Percentiles rank a stretch among this genome's conserved stretches.
Conservation (phyloP, 2,113 vertebrate genomes). For the Cynocephalus volans region DNA sequence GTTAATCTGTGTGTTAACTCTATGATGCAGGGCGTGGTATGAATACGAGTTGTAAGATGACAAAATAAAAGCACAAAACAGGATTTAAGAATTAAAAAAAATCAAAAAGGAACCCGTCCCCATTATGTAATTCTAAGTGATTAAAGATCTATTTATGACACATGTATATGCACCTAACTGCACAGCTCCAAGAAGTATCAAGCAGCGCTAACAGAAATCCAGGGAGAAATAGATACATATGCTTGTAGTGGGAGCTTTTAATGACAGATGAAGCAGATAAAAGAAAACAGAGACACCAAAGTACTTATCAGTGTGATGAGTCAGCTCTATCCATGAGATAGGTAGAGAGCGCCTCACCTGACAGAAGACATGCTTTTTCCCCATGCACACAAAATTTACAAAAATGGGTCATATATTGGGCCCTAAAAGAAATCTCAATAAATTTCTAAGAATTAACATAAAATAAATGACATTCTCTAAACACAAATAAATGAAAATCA, state of each 20-base stretch:
- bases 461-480: neutral
- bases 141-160: neutral
- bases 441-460: neutral
- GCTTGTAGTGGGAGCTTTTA: neutral
- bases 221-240: neutral
- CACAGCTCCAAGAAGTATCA: neutral
- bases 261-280: neutral
- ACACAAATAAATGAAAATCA: neutral
- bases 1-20: neutral
- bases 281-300: neutral
- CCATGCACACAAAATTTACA: fast-evolving
- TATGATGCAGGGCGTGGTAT: fast-evolving
- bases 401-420: fast-evolving
- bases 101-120: neutral
- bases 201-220: neutral
- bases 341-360: fast-evolving
- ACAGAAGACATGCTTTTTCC: fast-evolving
- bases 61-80: neutral
- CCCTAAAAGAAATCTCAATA: neutral
- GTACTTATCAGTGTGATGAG: fast-evolving
- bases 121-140: neutral
- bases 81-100: neutral
- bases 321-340: fast-evolving
- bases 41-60: neutral
- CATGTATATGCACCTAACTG: neutral